A percentile compares a stretch with the other conserved stretches of the same genome.
Evolutionary conservation across 2,797 vertebrate species (phyloP).

Genomic region (Cynopterus sphinx): DNA sequence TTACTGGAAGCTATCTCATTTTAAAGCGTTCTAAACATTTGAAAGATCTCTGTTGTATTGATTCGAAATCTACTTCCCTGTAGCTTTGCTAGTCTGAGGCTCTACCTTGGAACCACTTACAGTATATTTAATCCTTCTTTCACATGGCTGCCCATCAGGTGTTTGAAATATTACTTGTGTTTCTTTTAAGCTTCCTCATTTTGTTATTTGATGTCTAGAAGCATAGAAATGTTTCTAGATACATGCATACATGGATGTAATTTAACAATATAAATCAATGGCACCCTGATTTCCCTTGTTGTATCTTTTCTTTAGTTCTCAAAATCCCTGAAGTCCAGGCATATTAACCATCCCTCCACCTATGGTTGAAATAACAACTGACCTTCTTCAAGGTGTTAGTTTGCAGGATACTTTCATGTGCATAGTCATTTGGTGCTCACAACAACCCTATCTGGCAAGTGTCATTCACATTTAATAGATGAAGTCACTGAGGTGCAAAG

Average conservation of each 20-base stretch:
- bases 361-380: neutral
- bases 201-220: neutral
- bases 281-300: neutral
- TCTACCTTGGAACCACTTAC: neutral
- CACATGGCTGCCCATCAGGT: neutral
- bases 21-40: neutral
- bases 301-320: neutral
- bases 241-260: neutral
- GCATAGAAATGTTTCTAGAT: neutral
- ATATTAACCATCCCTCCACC: neutral
- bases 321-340: neutral
- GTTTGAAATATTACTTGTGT: neutral
- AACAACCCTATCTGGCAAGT: neutral
- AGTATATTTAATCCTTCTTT: neutral
- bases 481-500: neutral
- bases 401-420: neutral
- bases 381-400: neutral
- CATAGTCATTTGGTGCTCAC: neutral
- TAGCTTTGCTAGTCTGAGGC: neutral
- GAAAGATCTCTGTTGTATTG: neutral
- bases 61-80: neutral
- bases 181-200: neutral
- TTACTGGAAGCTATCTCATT: neutral
- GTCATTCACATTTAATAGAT: neutral
- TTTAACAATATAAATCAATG: neutral